Conservation (phyloP, 2,888 invertebrate genomes). For the Chrysomela aeneicollis region DNA sequence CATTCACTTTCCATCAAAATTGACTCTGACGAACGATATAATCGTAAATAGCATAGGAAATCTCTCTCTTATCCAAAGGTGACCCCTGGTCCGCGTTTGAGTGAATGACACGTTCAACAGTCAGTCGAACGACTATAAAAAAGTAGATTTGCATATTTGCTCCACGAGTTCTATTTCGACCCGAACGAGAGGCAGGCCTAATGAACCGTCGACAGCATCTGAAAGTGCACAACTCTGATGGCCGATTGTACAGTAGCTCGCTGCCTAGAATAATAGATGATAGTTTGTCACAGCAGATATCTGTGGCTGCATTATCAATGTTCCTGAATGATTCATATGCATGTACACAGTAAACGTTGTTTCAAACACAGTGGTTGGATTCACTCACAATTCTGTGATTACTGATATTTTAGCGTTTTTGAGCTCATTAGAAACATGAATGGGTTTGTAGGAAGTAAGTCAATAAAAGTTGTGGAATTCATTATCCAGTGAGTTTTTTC, state of each 20-base stretch:
- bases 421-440: no score
- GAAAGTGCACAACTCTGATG: background rate
- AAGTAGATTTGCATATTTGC: constrained; percentile 47
- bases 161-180: constrained; percentile 48
- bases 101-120: constrained; percentile 35
- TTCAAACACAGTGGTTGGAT: background rate
- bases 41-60: background rate
- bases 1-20: background rate
- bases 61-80: constrained; percentile 16
- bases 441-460: no score
- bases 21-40: background rate
- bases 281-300: background rate
- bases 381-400: no score
- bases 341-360: background rate
- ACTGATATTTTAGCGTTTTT: no score
- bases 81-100: constrained; percentile 35
- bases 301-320: background rate
- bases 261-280: background rate
- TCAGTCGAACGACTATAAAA: constrained; percentile 30
- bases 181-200: constrained; percentile 9
- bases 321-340: background rate
- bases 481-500: no score
- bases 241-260: constrained; percentile 2
- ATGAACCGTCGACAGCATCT: background rate
- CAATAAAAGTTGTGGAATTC: no score